Conservation (phyloP, 2,113 vertebrate species). For the Aegotheles bennettii region DNA sequence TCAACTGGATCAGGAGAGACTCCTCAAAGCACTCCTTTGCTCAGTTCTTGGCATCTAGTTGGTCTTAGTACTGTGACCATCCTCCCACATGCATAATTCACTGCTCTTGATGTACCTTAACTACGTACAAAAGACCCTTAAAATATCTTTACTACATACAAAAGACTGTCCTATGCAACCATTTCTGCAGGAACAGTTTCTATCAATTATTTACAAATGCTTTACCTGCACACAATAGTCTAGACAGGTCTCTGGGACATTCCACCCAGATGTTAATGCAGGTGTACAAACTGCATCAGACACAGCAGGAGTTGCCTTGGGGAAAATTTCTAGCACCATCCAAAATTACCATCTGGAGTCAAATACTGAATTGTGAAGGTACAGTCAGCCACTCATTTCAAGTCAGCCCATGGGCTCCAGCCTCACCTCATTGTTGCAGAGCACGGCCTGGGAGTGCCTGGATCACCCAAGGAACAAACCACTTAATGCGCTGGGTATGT, state of each 20-base stretch:
- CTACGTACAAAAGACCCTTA: not conserved
- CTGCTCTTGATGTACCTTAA: not conserved
- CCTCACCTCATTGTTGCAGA: not conserved
- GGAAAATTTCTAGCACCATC: not conserved
- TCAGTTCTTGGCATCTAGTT: not conserved
- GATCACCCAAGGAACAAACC: not conserved
- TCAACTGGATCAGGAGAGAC: not conserved
- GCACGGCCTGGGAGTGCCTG: not conserved
- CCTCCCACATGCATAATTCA: not conserved
- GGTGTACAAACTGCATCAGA: not conserved
- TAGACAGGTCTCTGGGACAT: not conserved
- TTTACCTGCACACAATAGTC: rapidly evolving
- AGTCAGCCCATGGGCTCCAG: not conserved
- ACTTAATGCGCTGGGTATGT: rapidly evolving
- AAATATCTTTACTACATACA: not conserved
- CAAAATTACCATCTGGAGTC: not conserved
- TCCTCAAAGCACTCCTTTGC: not conserved
- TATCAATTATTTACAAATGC: too few species aligned
- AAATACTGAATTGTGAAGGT: not conserved
- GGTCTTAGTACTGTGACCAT: not conserved
- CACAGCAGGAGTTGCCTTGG: not conserved
- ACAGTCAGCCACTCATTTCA: not conserved
- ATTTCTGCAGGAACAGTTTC: too few species aligned
- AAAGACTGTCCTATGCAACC: too few species aligned
- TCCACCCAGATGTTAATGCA: rapidly evolving